phyloP scores from a whole-genome alignment of 2,888 invertebrate genomes.

The Lepidocyrtinus sp. region DNA sequence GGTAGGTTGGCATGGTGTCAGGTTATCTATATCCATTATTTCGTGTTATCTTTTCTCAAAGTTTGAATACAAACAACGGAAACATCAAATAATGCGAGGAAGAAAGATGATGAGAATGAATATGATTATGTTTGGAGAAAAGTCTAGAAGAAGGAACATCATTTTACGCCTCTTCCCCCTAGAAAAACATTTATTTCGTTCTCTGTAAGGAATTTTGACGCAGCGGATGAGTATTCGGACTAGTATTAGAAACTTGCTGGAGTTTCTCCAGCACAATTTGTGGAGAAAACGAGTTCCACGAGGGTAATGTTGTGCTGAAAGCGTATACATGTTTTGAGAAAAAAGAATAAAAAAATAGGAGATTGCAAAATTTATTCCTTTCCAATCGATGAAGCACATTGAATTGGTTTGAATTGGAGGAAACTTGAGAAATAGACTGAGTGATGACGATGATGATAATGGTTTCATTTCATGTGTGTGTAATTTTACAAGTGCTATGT shows the following conservation, averaged over 20 bases:
- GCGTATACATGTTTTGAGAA: not conserved
- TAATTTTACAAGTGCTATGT: constrained; percentile 42
- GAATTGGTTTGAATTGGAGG: constrained; percentile 48
- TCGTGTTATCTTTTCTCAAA: constrained; percentile 34
- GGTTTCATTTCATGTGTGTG: constrained; percentile 50
- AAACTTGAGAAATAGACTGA: constrained; percentile 44
- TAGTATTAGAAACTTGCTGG: constrained; percentile 22
- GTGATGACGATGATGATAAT: constrained; percentile 35
- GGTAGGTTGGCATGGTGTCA: constrained; percentile 7
- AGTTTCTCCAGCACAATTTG: constrained; percentile 34
- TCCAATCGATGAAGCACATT: constrained; percentile 55
- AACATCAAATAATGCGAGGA: constrained; percentile 27
- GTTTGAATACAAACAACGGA: constrained; percentile 47
- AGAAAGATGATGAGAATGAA: constrained; percentile 19
- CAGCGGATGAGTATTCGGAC: not conserved
- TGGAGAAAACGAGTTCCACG: not conserved
- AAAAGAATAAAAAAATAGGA: constrained; percentile 4
- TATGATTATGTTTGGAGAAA: constrained; percentile 23
- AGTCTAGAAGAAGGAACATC: not conserved
- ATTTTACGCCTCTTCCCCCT: not conserved
- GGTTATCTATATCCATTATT: constrained; percentile 27
- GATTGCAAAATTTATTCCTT: constrained; percentile 48
- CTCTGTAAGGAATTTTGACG: not conserved
- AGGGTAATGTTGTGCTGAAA: not conserved
- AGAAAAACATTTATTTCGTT: not conserved